Percentiles rank a stretch among this genome's conserved stretches.
Conservation (phyloP, 2,888 invertebrate species). For the Panzeria rudis region DNA sequence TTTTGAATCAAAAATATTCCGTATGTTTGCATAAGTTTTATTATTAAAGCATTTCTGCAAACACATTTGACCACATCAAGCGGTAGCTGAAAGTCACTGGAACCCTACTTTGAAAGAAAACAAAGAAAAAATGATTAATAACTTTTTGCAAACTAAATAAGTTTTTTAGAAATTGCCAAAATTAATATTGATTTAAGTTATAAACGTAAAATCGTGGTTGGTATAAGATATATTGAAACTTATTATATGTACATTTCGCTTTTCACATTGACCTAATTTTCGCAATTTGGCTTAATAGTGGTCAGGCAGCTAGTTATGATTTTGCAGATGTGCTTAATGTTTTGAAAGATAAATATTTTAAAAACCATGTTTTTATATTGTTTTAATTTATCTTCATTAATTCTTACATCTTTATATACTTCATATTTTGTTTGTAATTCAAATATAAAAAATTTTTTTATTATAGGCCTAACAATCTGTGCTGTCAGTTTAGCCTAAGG, state of each 20-base stretch:
- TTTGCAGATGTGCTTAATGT: slow-evolving; percentile 1
- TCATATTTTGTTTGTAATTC: no score
- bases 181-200: slow-evolving; percentile 37
- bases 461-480: no score
- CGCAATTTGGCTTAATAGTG: not conserved
- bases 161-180: slow-evolving; percentile 34
- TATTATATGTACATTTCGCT: not conserved
- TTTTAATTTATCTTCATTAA: no score
- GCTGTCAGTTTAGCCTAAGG: no score
- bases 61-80: not conserved
- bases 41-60: not conserved
- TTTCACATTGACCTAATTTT: slow-evolving; percentile 41
- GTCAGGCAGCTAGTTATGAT: not conserved
- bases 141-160: not conserved
- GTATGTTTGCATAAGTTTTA: not conserved
- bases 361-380: not conserved
- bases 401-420: no score
- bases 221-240: not conserved
- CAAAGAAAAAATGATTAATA: slow-evolving; percentile 39
- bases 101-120: not conserved
- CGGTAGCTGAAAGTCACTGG: not conserved
- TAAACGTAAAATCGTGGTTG: slow-evolving; percentile 12
- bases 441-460: no score
- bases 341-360: slow-evolving; percentile 4
- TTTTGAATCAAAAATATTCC: not conserved